A percentile compares a stretch with the other conserved stretches of the same genome.
Evolutionary conservation across 53 echinoderm and acorn worm genomes (phyloP).

Genomic region (Echinarachnius parma): DNA sequence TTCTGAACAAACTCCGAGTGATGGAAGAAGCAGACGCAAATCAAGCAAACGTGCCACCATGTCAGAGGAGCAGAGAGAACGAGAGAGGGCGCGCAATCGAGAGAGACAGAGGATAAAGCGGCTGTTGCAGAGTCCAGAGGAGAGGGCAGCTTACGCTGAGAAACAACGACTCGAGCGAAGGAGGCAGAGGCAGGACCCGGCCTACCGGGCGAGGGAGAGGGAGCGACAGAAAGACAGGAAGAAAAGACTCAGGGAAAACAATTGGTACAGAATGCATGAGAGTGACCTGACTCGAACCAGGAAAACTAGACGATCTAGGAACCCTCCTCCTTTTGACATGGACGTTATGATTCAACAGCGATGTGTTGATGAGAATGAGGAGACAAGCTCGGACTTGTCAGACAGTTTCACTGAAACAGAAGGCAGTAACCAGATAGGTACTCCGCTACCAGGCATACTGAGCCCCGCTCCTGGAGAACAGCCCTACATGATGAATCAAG

Average conservation of each 20-base stretch:
- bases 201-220: slow-evolving; percentile 18
- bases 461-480: too few relatives aligned
- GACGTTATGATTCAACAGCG: too few relatives aligned
- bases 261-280: slow-evolving; percentile 14
- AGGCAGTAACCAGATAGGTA: too few relatives aligned
- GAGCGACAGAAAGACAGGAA: slow-evolving; percentile 27
- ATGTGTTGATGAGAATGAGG: too few relatives aligned
- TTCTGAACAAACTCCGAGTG: neutral
- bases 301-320: too few relatives aligned
- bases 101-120: slow-evolving; percentile 29
- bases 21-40: neutral
- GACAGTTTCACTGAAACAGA: too few relatives aligned
- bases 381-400: too few relatives aligned
- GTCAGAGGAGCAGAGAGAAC: slow-evolving; percentile 20
- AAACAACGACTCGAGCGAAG: slow-evolving; percentile 11
- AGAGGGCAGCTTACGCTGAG: slow-evolving; percentile 19
- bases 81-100: slow-evolving; percentile 17
- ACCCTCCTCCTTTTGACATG: too few relatives aligned
- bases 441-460: too few relatives aligned
- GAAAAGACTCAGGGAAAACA: slow-evolving; percentile 1
- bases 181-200: slow-evolving; percentile 16
- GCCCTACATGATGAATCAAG: too few relatives aligned
- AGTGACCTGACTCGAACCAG: neutral
- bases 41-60: slow-evolving; percentile 9
- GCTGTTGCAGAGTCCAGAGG: slow-evolving; percentile 29